Base-by-base conservation (phyloP, 2,888 invertebrate genomes). In the Pyralis farinalis region DNA sequence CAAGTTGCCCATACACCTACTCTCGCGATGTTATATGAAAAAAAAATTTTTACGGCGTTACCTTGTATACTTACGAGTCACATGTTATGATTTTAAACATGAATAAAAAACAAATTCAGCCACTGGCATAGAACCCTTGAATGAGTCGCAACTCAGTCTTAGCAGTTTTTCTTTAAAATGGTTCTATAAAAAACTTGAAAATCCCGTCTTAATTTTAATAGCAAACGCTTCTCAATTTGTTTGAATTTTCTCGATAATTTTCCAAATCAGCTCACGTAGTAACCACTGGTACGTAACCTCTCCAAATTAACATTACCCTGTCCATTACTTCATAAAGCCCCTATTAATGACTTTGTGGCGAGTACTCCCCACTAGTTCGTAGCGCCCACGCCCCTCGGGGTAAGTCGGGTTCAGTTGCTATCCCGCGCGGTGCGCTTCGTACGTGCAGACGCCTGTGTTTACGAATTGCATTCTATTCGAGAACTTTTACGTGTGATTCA, bases 281-380 rank as follows among this genome's bases (percentile, higher is more conserved):
- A n/a, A n/a, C n/a, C n/a, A n/a, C n/a, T n/a, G n/a, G n/a, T n/a
- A n/a, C 10, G 7, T 16, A 12, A 12, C 12, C 16, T 27, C 12
- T 28, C 27, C 12, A 30, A 22, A 37, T 31, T 21, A 21, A 27
- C 35, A 11, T 36, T 31, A 37, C 47, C 31, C 25, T 34, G 47
- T 31, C 42, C 35, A 42, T 47, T 35, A 39, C 33, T 40, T 20
- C 12, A 27, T 39, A 42, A 44, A 47, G 34, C 35, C 28, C 42
- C 39, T 36, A 40, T 39, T 45, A 43, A 38, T 28, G 43, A 31
- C 32, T 20, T 25, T 34, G 28, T 30, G 41, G 40, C 31, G 39
- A 30, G 29, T 30, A 46, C 47, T 40, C 53, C 53, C 49, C 51
- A 42, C 49, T 42, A 44, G 44, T 51, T 46, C 40, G 44, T 40